A percentile compares a stretch with the other conserved stretches of the same genome.
These are phyloP conservation scores for Platysteira castanea DNA, from an alignment of 2,113 vertebrate species.

Conservation along the genomic window DNA sequence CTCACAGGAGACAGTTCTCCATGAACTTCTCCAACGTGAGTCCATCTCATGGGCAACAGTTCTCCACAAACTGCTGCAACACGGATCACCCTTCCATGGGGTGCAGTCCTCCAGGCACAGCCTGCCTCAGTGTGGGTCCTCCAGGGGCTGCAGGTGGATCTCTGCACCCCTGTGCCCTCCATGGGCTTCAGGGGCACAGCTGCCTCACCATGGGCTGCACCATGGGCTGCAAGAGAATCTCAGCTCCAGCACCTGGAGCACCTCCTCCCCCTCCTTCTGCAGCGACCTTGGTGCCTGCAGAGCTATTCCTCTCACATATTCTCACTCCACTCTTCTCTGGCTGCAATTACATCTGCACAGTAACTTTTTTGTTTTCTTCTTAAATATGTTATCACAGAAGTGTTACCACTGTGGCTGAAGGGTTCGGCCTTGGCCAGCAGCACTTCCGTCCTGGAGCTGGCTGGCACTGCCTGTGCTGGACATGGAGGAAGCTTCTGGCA, in stretches of 20 bases:
- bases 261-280: neutral
- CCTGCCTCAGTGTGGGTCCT: neutral
- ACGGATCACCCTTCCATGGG: neutral
- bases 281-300: neutral
- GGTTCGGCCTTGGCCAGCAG: neutral
- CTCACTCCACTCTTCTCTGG: neutral
- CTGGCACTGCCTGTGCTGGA: neutral
- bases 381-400: neutral
- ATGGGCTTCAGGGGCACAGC: neutral
- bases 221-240: neutral
- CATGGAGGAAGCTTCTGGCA: neutral
- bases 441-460: neutral
- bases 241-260: neutral
- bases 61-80: neutral
- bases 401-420: neutral
- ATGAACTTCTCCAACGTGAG: fast-evolving
- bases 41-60: neutral
- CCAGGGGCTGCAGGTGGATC: neutral
- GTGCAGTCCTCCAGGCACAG: neutral
- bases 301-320: neutral
- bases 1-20: neutral
- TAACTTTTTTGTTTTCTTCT: neutral
- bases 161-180: neutral
- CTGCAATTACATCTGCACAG: neutral
- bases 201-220: neutral